A percentile compares a stretch with the other conserved stretches of the same genome.
Conservation (phyloP, 2,797 vertebrate genomes). For the Harpagifer antarcticus region DNA sequence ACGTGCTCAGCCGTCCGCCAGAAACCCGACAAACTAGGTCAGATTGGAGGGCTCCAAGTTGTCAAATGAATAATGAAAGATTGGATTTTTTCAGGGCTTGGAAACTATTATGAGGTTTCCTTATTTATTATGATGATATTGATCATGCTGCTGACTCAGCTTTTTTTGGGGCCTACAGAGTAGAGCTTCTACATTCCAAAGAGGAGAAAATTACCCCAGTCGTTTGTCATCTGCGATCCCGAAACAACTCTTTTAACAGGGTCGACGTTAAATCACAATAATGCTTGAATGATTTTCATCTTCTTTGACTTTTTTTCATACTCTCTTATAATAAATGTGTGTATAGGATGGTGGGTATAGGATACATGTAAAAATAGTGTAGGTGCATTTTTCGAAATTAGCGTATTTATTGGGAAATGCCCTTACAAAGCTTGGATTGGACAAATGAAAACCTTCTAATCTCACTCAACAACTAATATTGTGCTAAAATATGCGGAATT, state of each 20-base stretch:
- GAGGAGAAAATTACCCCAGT: slow-evolving; percentile 51
- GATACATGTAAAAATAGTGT: background rate
- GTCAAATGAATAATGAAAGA: slow-evolving; percentile 72
- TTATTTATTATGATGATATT: slow-evolving; percentile 73
- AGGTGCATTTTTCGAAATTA: background rate
- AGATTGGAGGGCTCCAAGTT: slow-evolving; percentile 68
- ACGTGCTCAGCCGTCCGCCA: slow-evolving; percentile 64
- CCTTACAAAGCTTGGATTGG: background rate
- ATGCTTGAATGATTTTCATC: slow-evolving; percentile 34
- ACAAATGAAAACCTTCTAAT: background rate
- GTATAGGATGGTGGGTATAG: too few relatives aligned
- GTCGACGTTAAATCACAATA: slow-evolving; percentile 57
- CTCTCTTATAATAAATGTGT: slow-evolving; percentile 12
- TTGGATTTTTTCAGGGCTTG: slow-evolving; percentile 52
- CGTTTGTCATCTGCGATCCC: slow-evolving; percentile 53
- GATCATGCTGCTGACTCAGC: slow-evolving; percentile 66
- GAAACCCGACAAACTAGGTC: slow-evolving; percentile 74
- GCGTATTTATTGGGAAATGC: background rate
- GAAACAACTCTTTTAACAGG: slow-evolving; percentile 42
- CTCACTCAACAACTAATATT: background rate
- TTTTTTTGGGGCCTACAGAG: too few relatives aligned
- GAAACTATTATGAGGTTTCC: slow-evolving; percentile 46
- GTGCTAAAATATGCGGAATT: too few relatives aligned
- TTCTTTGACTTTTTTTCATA: slow-evolving; percentile 22
- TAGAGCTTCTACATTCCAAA: slow-evolving; percentile 8